phyloP scores from a whole-genome alignment of 2,113 vertebrate genomes.

The Rhinolophus ferrumequinum region DNA sequence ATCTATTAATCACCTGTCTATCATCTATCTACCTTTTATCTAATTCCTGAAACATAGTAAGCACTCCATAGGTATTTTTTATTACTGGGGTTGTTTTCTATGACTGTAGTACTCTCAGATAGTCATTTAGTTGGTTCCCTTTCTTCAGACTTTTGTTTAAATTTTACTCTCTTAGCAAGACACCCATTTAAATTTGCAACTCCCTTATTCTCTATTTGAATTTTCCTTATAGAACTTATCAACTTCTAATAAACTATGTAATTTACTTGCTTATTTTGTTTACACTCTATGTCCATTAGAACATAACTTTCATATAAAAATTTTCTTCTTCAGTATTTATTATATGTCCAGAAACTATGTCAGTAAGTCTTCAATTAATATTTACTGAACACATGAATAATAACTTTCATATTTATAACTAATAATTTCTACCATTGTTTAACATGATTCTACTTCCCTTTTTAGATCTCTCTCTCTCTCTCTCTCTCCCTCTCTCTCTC shows the following conservation, averaged over 20 bases:
- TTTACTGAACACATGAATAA: neutral
- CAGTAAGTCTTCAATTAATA: neutral
- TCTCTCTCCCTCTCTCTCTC: too few relatives aligned
- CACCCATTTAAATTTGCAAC: neutral
- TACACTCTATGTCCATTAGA: neutral
- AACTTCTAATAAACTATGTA: neutral
- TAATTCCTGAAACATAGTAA: neutral
- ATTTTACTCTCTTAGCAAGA: neutral
- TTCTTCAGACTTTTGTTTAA: neutral
- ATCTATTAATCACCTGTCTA: neutral
- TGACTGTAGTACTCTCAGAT: neutral
- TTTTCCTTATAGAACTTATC: neutral
- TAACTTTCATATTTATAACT: neutral
- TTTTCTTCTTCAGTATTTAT: neutral
- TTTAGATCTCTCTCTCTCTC: neutral
- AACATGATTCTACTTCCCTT: neutral
- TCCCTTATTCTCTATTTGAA: neutral
- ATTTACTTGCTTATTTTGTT: neutral
- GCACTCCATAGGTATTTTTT: neutral
- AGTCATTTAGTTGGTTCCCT: neutral
- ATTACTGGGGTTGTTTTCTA: neutral
- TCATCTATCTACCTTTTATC: neutral
- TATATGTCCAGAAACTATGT: neutral
- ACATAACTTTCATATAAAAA: neutral
- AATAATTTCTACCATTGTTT: neutral